Evolutionary conservation across 2,113 vertebrate species (phyloP).

Genomic region (Salvelinus fontinalis): DNA sequence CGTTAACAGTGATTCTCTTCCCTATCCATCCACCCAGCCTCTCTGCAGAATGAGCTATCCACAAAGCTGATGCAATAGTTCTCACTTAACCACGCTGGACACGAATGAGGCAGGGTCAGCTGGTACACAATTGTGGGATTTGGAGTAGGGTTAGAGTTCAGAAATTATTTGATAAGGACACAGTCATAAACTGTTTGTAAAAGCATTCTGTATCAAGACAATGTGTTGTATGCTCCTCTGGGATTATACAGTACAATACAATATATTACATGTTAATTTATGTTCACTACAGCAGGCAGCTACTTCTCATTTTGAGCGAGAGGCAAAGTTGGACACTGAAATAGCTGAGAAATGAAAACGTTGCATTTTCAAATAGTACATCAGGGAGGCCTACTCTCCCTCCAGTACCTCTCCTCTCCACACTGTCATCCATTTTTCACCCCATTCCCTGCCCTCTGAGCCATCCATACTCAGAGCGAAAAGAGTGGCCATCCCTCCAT

Average conservation of each 20-base stretch:
- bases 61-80: conserved; percentile 1
- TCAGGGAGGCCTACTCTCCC: conserved; percentile 29
- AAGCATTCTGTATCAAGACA: not conserved
- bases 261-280: not conserved
- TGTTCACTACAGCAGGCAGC: not conserved
- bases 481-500: conserved; percentile 46
- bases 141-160: not conserved
- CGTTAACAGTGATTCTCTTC: conserved; percentile 10
- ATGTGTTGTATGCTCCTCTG: not conserved
- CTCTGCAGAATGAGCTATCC: conserved; percentile 44
- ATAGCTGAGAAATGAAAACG: no score
- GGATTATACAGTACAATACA: not conserved
- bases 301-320: not conserved
- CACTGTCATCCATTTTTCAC: conserved; percentile 47
- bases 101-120: not conserved
- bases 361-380: conserved; percentile 45
- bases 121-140: not conserved
- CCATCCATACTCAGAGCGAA: conserved; percentile 43
- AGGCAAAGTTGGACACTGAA: not conserved
- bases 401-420: conserved; percentile 59
- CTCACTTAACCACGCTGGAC: not conserved
- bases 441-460: conserved; percentile 42
- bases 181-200: not conserved
- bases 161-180: not conserved
- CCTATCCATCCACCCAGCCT: conserved; percentile 15